Conservation (phyloP, 2,888 invertebrate species). For the Autographa pulchrina region DNA sequence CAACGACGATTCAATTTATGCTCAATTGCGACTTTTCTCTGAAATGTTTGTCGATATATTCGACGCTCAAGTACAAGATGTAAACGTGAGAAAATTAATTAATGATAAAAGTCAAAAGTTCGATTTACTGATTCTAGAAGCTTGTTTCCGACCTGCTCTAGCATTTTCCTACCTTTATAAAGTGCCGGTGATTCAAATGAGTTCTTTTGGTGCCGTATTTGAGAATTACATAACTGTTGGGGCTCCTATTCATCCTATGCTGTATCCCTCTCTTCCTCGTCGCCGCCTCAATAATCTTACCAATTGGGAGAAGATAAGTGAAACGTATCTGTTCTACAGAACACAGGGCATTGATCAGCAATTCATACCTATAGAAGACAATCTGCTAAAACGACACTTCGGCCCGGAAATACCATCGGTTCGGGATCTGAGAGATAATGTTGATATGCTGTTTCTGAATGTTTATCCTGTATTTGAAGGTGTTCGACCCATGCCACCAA, state of each 20-base stretch:
- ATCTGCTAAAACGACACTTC: conserved; percentile 29
- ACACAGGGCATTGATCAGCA: background rate
- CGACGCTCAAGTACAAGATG: conserved; percentile 47
- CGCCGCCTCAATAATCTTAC: conserved; percentile 33
- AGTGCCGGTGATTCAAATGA: conserved; percentile 58
- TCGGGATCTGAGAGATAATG: conserved; percentile 56
- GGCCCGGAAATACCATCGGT: conserved; percentile 50
- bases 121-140: conserved; percentile 57
- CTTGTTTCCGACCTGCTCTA: conserved; percentile 34
- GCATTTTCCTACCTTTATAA: conserved; percentile 51
- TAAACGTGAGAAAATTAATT: conserved; percentile 46
- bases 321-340: conserved; percentile 28
- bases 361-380: conserved; percentile 2
- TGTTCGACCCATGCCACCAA: conserved; percentile 75
- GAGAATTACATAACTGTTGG: conserved; percentile 30
- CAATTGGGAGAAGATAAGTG: conserved; percentile 50
- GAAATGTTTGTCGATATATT: conserved; percentile 32
- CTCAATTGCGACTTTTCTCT: conserved; percentile 32
- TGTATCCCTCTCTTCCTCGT: conserved; percentile 18
- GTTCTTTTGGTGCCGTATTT: conserved; percentile 25
- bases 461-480: conserved; percentile 72
- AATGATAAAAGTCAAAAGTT: conserved; percentile 43
- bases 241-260: conserved; percentile 34
- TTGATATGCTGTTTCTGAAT: conserved; percentile 78
- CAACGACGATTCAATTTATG: background rate